Conservation (phyloP, 2,113 vertebrate species). For the Notarius quadriscutis region DNA sequence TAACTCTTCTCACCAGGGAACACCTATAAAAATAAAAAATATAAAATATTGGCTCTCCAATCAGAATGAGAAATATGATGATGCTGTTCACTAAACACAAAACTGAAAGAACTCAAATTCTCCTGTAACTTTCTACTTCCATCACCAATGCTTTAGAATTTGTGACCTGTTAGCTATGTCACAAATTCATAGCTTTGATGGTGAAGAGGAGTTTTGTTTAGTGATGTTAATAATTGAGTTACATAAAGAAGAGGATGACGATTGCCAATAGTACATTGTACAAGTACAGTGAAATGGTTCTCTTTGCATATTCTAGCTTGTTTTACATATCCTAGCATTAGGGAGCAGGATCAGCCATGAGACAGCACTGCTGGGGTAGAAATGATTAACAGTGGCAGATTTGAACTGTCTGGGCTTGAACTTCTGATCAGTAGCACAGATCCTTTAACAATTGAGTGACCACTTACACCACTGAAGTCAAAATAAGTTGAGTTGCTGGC, state of each 20-base stretch:
- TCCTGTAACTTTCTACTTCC: background rate
- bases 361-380: background rate
- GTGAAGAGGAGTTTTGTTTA: background rate
- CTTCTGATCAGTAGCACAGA: background rate
- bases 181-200: background rate
- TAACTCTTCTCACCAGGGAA: background rate
- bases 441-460: background rate
- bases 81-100: background rate
- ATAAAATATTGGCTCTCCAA: background rate
- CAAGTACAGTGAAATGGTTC: background rate
- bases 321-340: background rate
- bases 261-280: background rate
- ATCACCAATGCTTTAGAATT: background rate
- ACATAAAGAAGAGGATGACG: background rate
- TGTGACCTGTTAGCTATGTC: background rate
- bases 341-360: background rate
- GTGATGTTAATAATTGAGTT: background rate
- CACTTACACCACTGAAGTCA: background rate
- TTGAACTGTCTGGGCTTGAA: background rate
- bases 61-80: background rate
- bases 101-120: background rate
- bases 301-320: background rate
- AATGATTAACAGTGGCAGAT: background rate
- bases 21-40: slow-evolving; percentile 2
- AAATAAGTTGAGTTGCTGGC: background rate